Base-by-base conservation (phyloP, 2,797 vertebrate species). In the Crocidura indochinensis region DNA sequence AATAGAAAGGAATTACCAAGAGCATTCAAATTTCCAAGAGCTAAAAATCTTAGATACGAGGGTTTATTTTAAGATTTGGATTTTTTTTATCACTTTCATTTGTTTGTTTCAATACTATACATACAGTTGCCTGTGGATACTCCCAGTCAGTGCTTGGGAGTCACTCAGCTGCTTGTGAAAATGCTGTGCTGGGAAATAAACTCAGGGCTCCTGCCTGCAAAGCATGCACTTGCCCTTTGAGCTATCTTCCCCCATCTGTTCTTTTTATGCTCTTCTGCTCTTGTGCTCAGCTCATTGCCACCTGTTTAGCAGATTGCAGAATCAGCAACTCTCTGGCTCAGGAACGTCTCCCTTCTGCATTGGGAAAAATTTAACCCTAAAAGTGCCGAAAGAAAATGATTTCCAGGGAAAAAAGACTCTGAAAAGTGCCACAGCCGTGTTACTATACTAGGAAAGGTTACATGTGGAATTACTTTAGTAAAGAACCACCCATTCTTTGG, bases 391-490 rank as follows among this genome's bases (percentile, higher is more conserved):
- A 8, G 79, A 69, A 90, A 84, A 47, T 9, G 5, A 49, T 22
- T 47, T 47, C 10, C 19, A 80, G 65, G 26, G 38, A 38, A 38
- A 46, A 78, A 88, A 46, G 29, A 38, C 7, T 62, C 11, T 24
- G 47, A 4, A 10, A 92, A 84, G 65, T 49, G 27, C 9, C 31
- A 46, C 27, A n/a, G 14, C 15, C 8, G 79, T 69, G 22, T 10
- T 78, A 15, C 65, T 56, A 44, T 67, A 85, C 87, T 72, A 3
- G 1, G 15, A 88, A 91, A 60, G 12, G 1, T 14, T 77, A 64
- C 6, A 14, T 44, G 20, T 24, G 91, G 27, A 92, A 87, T 80
- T 84, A 90, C 83, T 91, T 68, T n/a, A 49, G 47, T 11, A 44
- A 67, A 78, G 31, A 94, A 78, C 47, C 27, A 56, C 5, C 7